Conservation (phyloP, 1,140 invertebrate species). For the Doryteuthis pealeii region DNA sequence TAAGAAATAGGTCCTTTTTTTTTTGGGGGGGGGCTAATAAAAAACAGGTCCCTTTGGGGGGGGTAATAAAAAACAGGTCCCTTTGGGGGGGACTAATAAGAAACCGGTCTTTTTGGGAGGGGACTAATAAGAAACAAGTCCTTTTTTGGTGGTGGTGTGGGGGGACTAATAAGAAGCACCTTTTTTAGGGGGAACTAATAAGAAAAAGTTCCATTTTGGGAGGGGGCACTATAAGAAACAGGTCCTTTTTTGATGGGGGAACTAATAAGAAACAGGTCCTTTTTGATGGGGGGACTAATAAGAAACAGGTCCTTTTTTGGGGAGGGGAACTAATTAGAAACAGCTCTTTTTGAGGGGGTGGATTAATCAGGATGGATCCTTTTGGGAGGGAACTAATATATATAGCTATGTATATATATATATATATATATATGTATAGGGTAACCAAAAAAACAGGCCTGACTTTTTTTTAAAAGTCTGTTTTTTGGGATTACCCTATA, state of each 20-base stretch:
- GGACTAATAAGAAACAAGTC: too few relatives aligned
- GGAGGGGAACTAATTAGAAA: not conserved
- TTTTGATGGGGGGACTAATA: not conserved
- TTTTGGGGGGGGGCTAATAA: not conserved
- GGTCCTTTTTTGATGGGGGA: not conserved
- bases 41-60: not conserved
- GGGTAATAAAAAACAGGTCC: too few relatives aligned
- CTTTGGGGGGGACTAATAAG: too few relatives aligned
- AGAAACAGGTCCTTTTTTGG: not conserved
- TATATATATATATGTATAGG: too few relatives aligned
- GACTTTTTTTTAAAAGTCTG: too few relatives aligned
- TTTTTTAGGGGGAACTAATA: too few relatives aligned
- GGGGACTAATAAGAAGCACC: too few relatives aligned
- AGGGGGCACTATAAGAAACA: not conserved
- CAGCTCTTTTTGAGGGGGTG: not conserved
- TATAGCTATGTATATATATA: not conserved
- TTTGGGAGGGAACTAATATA: not conserved
- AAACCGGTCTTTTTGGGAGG: too few relatives aligned
- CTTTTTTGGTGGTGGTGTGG: too few relatives aligned
- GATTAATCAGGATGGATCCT: not conserved
- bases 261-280: not conserved
- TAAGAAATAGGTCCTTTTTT: not conserved
- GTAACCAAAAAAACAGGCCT: too few relatives aligned
- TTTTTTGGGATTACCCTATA: too few relatives aligned
- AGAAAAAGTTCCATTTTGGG: not conserved